These are phyloP conservation scores for Melieria crassipennis DNA, from an alignment of 2,888 invertebrate species.

Conservation along the genomic window DNA sequence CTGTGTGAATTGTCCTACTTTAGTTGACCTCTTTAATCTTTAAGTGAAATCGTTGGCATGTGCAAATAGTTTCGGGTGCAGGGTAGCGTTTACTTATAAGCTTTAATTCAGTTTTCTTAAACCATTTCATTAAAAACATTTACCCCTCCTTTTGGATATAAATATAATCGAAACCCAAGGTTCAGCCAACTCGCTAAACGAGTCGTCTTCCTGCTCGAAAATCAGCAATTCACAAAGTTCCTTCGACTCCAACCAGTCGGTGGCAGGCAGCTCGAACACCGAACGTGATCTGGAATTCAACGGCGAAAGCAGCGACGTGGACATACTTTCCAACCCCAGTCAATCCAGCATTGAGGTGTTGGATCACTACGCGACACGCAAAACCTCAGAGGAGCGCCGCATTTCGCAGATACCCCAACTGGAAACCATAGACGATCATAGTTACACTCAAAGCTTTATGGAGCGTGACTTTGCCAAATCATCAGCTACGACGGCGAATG, in stretches of 20 bases:
- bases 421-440: slow-evolving; percentile 66
- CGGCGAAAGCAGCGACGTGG: slow-evolving; percentile 73
- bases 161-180: slow-evolving; percentile 50
- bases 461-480: slow-evolving; percentile 49
- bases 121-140: too few relatives aligned
- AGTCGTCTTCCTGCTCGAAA: slow-evolving; percentile 65
- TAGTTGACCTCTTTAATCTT: too few relatives aligned
- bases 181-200: slow-evolving; percentile 66
- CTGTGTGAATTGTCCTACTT: too few relatives aligned
- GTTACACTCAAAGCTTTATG: slow-evolving; percentile 50
- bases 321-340: slow-evolving; percentile 77
- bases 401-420: slow-evolving; percentile 65
- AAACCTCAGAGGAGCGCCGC: slow-evolving; percentile 68
- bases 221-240: slow-evolving; percentile 63
- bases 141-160: background rate
- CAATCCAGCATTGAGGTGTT: slow-evolving; percentile 76
- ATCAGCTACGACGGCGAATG: slow-evolving; percentile 10
- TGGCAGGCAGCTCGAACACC: slow-evolving; percentile 63
- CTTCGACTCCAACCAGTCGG: slow-evolving; percentile 65
- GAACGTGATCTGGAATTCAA: slow-evolving; percentile 60
- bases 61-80: too few relatives aligned
- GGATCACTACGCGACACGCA: slow-evolving; percentile 62
- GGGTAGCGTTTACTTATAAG: too few relatives aligned
- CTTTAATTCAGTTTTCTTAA: too few relatives aligned
- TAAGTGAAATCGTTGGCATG: too few relatives aligned